Base-by-base conservation (phyloP, 2,113 vertebrate genomes). In the Rhea pennata region DNA sequence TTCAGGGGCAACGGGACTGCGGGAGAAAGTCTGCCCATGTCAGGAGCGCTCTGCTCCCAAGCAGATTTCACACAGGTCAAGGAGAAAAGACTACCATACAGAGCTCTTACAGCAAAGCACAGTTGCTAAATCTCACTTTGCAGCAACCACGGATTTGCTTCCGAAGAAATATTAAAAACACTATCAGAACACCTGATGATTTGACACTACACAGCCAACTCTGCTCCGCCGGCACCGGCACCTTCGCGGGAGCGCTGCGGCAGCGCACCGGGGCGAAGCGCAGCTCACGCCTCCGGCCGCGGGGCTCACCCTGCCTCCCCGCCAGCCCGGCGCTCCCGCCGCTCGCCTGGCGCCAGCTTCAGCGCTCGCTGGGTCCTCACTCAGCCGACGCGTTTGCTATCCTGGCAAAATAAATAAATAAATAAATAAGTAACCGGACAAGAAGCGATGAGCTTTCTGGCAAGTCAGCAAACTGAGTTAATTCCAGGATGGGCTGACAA, bases 331-430 rank as follows among this genome's bases (percentile, higher is more conserved):
- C 17, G 46, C 53, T 17, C 71, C 86, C 26, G 23, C 36, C 54
- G 54, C 54, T 56, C 54, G 26, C 21, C 33, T 1, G 7, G 24
- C 86, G 64, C 12, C 83, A 40, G 59, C 73, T 51, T 46, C 14
- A 2, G 50, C 70, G 44, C 2, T 1, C 26, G 65, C 76, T 90
- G 80, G 62, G 71, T 85, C 15, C 5, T 27, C 66, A 54, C 86
- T 2, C 0, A 84, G 70, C 46, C 23, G 19, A 13, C 0, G 27
- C 33, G 6, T 5, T 15, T 24, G 73, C 23, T 3, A 14, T 4
- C 61, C 70, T 8, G 22, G 62, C 77, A 91, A 48, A 79, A 75
- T 6, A 29, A 16, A 31, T 5, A 58, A 31, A 31, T 31, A 58
- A 54, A 24, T 13, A 67, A 93, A 48, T 36, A 36, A 36, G 36